Base-by-base conservation (phyloP, 2,888 invertebrate genomes). In the Microplitis manilae region DNA sequence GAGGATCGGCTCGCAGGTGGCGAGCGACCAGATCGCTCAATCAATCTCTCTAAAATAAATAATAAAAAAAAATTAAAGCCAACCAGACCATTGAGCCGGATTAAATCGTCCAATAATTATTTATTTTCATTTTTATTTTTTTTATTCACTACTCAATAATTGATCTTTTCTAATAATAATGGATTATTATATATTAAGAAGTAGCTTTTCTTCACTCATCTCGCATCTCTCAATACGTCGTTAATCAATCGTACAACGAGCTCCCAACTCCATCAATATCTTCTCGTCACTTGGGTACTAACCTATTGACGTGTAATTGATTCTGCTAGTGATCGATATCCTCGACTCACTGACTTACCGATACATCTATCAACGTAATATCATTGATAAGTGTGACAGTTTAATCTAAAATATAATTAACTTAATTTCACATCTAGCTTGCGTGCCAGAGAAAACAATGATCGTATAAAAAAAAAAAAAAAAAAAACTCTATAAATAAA, bases 11-110 rank as follows among this genome's bases (percentile, higher is more conserved):
- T 67, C 38, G 68, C 73, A 77, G 76, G 76, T 77, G 73, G 68
- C 41, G 76, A 72, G 67, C 65, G 67, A 9, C 6, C 15, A 73
- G 68, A 77, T 77, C 64, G 20, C 69, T 77, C 73, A 77, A 73
- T 77, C 77, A 69, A 73, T 77, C 69, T 60, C 38, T 71, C 59
- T 59, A 39, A 64, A 68, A 61, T 68, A 39, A 50, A 59, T 59
- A 41, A 40, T n/a, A 73, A 67, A 67, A 67, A 40, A 75, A 62
- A 61, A 62, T 60, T 60, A 59, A 38, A 59, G n/a, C 39, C 13
- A 40, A 17, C n/a, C 68, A 75, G 65, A 8, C 60, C 20, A 62
- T 13, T 61, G 13, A 41, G 64, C 15, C 15, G 40, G 68, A 68
- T 72, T 67, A 61, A 76, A 68, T 76, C 17, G 72, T 67, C 59